A percentile compares a stretch with the other conserved stretches of the same genome.
Evolutionary conservation across 1,140 invertebrate species (phyloP).

Genomic region (Mycetomoellerius zeteki): DNA sequence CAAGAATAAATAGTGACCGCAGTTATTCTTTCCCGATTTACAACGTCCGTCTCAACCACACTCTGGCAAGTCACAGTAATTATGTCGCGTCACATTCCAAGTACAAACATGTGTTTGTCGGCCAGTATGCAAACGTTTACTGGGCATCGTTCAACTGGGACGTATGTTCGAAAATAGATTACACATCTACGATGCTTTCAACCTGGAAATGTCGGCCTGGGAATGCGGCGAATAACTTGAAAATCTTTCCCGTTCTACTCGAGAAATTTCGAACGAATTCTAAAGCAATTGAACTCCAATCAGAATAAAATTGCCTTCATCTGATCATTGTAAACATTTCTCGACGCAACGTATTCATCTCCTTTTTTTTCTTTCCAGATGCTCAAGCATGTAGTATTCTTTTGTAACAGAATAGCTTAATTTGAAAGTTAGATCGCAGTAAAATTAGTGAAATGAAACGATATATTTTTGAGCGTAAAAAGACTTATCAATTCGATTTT

Average conservation of each 20-base stretch:
- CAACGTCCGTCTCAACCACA: not conserved
- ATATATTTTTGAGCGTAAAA: not conserved
- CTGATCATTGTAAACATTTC: not conserved
- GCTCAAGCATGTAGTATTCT: not conserved
- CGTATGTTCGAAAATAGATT: slow-evolving; percentile 56
- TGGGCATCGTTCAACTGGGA: slow-evolving; percentile 40
- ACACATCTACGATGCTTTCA: slow-evolving; percentile 39
- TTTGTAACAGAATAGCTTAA: not conserved
- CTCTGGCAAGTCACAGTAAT: slow-evolving; percentile 35
- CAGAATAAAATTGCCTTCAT: slow-evolving; percentile 16
- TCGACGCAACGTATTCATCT: not conserved
- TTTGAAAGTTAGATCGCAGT: not conserved
- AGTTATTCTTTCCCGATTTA: not conserved
- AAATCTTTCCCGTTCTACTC: slow-evolving; percentile 9
- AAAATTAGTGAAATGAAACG: not conserved
- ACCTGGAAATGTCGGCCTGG: slow-evolving; percentile 29
- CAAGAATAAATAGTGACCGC: not conserved
- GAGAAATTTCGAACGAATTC: slow-evolving; percentile 13
- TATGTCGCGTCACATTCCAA: slow-evolving; percentile 52
- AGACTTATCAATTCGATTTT: not conserved
- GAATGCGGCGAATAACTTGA: slow-evolving; percentile 15
- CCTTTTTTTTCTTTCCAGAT: not conserved
- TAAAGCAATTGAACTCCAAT: slow-evolving; percentile 4
- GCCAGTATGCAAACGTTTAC: slow-evolving; percentile 13
- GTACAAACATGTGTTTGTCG: slow-evolving; percentile 45